A percentile compares a stretch with the other conserved stretches of the same genome.
These are phyloP conservation scores for Pan troglodytes DNA, from an alignment of 2,113 vertebrate genomes.

Conservation along the genomic window NHGRI_mPanTro3-v2.1_pri NC_072407.2:66996501-66997000, in stretches of 20 bases:
- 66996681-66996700: constrained; percentile 73
- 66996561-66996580: constrained; percentile 59
- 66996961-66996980: constrained; percentile 70
- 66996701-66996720: background rate
- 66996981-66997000: constrained; percentile 74
- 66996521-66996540: constrained; percentile 61
- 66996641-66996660: constrained; percentile 17
- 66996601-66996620: constrained; percentile 39
- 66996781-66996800: constrained; percentile 70
- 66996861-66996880: constrained; percentile 89
- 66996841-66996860: constrained; percentile 82
- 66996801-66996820: constrained; percentile 71
- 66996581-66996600: background rate
- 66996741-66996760: constrained; percentile 63
- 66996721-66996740: constrained; percentile 40
- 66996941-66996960: constrained; percentile 83
- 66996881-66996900: constrained; percentile 99
- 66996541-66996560: constrained; percentile 51
- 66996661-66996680: constrained; percentile 59
- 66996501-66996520: background rate
- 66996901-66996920: constrained; percentile 99
- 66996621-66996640: constrained; percentile 32
- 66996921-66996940: constrained; percentile 99
- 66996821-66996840: constrained; percentile 75
- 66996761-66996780: constrained; percentile 48